Conservation (phyloP, 2,797 vertebrate species). For the Fratercula arctica region DNA sequence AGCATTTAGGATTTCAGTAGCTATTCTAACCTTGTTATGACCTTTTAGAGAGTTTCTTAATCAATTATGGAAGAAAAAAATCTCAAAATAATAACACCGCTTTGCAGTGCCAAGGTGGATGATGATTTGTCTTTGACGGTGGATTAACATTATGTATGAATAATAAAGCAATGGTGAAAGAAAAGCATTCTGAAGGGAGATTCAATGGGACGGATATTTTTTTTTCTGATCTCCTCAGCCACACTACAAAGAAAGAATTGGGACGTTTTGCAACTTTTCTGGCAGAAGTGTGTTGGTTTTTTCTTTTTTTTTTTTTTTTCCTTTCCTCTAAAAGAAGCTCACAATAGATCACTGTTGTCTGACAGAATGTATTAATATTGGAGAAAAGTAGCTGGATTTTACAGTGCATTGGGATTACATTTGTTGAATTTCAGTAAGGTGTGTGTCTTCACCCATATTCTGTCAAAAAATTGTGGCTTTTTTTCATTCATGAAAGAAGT, state of each 20-base stretch:
- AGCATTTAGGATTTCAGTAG: not conserved
- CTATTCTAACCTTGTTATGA: not conserved
- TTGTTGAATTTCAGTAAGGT: not conserved
- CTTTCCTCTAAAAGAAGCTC: not conserved
- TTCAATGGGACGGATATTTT: not conserved
- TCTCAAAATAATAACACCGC: not conserved
- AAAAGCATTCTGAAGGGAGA: not conserved
- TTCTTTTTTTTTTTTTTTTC: not conserved
- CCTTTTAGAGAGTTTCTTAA: not conserved
- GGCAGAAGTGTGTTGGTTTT: not conserved
- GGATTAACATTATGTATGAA: constrained; percentile 13
- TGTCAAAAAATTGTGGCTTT: not conserved
- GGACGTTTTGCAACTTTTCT: not conserved
- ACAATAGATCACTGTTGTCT: not conserved
- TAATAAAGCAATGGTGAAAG: constrained; percentile 23
- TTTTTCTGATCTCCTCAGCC: not conserved
- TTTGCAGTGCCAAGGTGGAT: not conserved
- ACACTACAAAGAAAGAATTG: not conserved
- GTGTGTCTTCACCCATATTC: not conserved
- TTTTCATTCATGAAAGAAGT: not conserved
- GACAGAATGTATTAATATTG: not conserved
- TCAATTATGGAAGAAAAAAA: constrained; percentile 1
- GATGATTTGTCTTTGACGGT: not conserved
- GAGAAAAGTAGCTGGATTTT: not conserved
- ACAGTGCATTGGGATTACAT: not conserved